Evolutionary conservation across 2,113 vertebrate species (phyloP), one percentile per base, ranked within the genome.

Genomic region (Petaurus breviceps): DNA sequence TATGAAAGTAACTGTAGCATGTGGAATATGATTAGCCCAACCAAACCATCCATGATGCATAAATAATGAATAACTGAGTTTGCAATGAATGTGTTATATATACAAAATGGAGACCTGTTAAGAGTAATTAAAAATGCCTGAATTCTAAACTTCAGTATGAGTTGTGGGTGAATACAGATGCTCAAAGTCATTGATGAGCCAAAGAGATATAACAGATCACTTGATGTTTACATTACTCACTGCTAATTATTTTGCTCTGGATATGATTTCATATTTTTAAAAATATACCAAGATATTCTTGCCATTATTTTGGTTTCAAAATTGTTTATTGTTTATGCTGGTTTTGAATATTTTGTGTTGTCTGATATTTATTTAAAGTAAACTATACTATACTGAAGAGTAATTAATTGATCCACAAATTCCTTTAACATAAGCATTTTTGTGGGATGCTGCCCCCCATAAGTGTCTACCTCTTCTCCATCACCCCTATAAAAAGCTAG

Each of bases 251-350:
- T 95, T 97, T 91, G 89, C 92, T 97, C 95, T 51, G 94, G 95
- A 94, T 94, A 77, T 51, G 92, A 92, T 94, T 97, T 89, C 89
- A 96, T 84, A 37, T 94, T 31, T 5, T 97, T 96, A 96, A 90
- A 96, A 84, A 93, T 51, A 96, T 96, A 92, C 91, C 95, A 91
- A 95, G 96, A 95, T 96, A 57, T 53, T 95, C 96, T 95, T 97
- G 95, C 43, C 90, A 93, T 91, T 97, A 97, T 94, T 97, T 97
- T 97, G 92, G 95, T 97, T 98, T 98, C 96, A 90, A 90, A 97
- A 68, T 95, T 96, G 95, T 94, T 94, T 52, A 51, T 55, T 90
- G 51, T 50, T 97, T 97, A 93, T 24, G 57, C 94, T 97, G 92
- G 6, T 77, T 97, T 95, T 50, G 93, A 98, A 98, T 94, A 90